Percentiles rank a stretch among this genome's conserved stretches.
These are phyloP conservation scores for Lophius americanus DNA, from an alignment of 2,797 vertebrate genomes.

Conservation along the genomic window DNA sequence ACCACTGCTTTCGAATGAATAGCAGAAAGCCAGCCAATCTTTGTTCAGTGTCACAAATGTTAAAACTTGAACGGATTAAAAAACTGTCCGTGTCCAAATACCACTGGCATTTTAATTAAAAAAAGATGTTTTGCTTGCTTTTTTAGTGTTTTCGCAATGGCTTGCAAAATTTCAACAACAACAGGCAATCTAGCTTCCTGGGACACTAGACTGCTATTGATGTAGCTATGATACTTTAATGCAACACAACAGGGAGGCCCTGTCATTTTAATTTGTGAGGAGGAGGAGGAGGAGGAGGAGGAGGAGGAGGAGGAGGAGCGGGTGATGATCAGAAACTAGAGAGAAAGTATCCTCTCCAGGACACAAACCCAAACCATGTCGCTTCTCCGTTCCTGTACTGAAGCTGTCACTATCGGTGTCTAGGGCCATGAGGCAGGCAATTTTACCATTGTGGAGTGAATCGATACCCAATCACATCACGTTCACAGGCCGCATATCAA, in stretches of 20 bases:
- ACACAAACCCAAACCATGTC: constrained; percentile 46
- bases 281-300: constrained; percentile 51
- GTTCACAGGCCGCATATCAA: constrained; percentile 77
- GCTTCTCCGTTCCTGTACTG: constrained; percentile 78
- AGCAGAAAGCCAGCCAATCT: constrained; percentile 57
- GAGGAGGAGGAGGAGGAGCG: constrained; percentile 50
- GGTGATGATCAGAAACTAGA: constrained; percentile 61
- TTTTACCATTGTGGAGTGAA: constrained; percentile 84
- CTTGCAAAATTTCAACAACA: constrained; percentile 61
- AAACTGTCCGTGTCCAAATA: constrained; percentile 72
- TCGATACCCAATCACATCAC: constrained; percentile 88
- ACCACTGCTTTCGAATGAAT: constrained; percentile 70
- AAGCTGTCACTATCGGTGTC: constrained; percentile 83
- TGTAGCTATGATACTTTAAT: constrained; percentile 49
- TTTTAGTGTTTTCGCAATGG: constrained; percentile 43
- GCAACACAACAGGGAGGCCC: constrained; percentile 39
- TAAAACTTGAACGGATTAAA: constrained; percentile 75
- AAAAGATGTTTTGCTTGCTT: constrained; percentile 70
- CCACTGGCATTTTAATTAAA: constrained; percentile 72
- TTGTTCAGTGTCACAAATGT: constrained; percentile 60
- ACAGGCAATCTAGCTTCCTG: constrained; percentile 51
- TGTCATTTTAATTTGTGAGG: constrained; percentile 60
- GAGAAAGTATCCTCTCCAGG: constrained; percentile 65
- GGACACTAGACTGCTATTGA: constrained; percentile 52
- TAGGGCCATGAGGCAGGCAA: constrained; percentile 87